Evolutionary conservation across 2,888 invertebrate genomes (phyloP), one percentile per base, ranked within the genome.

Genomic region (Schrankia costaestrigalis): DNA sequence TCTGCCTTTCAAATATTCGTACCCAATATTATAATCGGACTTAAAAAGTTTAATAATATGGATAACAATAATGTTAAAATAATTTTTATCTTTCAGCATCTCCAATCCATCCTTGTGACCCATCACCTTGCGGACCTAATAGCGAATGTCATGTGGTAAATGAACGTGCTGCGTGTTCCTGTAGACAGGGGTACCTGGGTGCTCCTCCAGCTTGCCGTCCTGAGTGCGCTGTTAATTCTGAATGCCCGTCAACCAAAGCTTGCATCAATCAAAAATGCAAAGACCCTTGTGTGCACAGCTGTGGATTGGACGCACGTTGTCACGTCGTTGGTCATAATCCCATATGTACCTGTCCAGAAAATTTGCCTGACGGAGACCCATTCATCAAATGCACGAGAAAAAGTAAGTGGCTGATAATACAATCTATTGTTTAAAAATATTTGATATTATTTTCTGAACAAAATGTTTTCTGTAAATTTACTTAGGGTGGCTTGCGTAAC

Each of bases 281-380:
- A 28, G 93, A 94, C 71, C 95, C 95, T 5, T 95, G 95, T 62
- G 82, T 90, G 22, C 93, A 93, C 46, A 93, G 93, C 24, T 95
- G 95, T 61, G 95, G 95, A 3, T 87, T 91, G 40, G 93, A 94
- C 63, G 94, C 95, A 12, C 86, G 91, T 38, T 95, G 95, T 58
- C 92, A 92, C 76, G 94, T 94, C 23, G 90, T 93, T 26, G 92
- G 93, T 56, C 95, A 95, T 67, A 94, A 93, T 63, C 95, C 94
- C 1, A 92, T 94, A 46, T 95, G 95, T 66, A 91, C 92, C 41
- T 95, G 95, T 57, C 83, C 87, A 11, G 90, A 92, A 41, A 81
- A 86, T 34, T 89, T 91, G 30, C 92, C 90, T 32, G 89, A 91
- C 46, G 95, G 95, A 13, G 94, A 95, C 88, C 94, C 95, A 10